Evolutionary conservation across 2,888 invertebrate species (phyloP).

Genomic region (Cyclophora punctaria): DNA sequence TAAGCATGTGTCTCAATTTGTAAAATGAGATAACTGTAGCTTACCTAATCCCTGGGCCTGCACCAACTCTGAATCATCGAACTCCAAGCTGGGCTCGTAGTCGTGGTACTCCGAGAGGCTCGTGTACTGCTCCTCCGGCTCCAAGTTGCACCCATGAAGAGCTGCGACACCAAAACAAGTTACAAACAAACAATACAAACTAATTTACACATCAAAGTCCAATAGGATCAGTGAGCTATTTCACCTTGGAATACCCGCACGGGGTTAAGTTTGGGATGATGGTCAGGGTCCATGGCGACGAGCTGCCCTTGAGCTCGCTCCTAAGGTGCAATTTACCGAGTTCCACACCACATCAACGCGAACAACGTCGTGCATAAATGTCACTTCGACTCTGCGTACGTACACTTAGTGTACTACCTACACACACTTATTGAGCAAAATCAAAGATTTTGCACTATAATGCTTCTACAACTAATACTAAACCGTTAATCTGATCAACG

Average conservation of each 20-base stretch:
- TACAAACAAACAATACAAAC: slow-evolving; percentile 1
- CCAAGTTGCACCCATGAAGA: slow-evolving; percentile 47
- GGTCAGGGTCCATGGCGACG: slow-evolving; percentile 48
- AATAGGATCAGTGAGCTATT: background rate
- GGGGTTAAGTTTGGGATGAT: slow-evolving; percentile 59
- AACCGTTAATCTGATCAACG: too few species aligned
- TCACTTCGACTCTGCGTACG: slow-evolving; percentile 7
- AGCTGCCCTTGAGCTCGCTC: too few species aligned
- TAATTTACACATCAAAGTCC: slow-evolving; percentile 4
- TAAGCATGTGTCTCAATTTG: background rate
- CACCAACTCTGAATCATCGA: slow-evolving; percentile 94
- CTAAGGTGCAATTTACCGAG: too few species aligned
- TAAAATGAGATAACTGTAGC: slow-evolving; percentile 15
- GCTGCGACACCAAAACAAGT: slow-evolving; percentile 32
- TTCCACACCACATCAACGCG: slow-evolving; percentile 4
- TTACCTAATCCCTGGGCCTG: slow-evolving; percentile 82
- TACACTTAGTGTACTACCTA: too few species aligned
- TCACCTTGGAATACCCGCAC: slow-evolving; percentile 65
- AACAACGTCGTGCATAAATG: slow-evolving; percentile 6
- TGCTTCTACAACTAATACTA: too few species aligned
- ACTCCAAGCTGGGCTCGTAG: slow-evolving; percentile 96
- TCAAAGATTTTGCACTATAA: too few species aligned
- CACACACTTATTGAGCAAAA: too few species aligned
- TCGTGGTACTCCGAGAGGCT: slow-evolving; percentile 94
- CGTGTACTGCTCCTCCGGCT: slow-evolving; percentile 85